Evolutionary conservation across 1,140 invertebrate species (phyloP), one percentile per base, ranked within the genome.

Genomic region (Trichonephila inaurata): DNA sequence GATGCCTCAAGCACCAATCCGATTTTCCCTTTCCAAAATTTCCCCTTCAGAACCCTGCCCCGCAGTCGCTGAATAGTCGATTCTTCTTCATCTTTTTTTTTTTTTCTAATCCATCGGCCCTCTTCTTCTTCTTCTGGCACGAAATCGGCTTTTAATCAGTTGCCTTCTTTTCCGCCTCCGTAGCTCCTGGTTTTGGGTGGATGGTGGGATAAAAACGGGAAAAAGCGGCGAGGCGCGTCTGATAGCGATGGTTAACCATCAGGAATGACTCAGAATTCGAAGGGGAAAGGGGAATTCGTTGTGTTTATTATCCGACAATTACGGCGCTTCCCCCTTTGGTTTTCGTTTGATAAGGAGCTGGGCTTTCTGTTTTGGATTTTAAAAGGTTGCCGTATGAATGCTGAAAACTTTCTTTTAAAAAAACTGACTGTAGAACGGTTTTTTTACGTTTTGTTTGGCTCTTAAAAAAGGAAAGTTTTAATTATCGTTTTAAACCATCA

Each of bases 131-230:
- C 14, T 77, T 18, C 24, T 28, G 28, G 72, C 72, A 77, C 44
- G 44, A 83, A 60, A 83, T 83, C 44, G 82, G 82, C 82, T 83
- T 83, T 83, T 83, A 83, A 83, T 83, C 82, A 83, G 82, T 18
- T 83, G 82, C 82, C 82, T 51, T 83, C 51, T n/a, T n/a, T 83
- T 83, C 82, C n/a, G 82, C 82, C n/a, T 58, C 82, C 82, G 82
- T 77, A 0, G 72, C 72, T 77, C 18, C 28, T 33, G 16, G 24
- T 28, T 77, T 24, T 83, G 19, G 44, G 21, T 16, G 82, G 44
- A 51, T 21, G 21, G 14, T 8, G 21, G 28, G n/a, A 77, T 77
- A 24, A 40, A 40, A 40, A 77, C 24, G n/a, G n/a, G n/a, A 24
- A 51, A 51, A 51, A 51, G 51, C 51, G 51, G 51, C 51, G 51